Evolutionary conservation across 2,113 vertebrate genomes (phyloP), one percentile per base, ranked within the genome.

Genomic region (Pontoporia blainvillei): DNA sequence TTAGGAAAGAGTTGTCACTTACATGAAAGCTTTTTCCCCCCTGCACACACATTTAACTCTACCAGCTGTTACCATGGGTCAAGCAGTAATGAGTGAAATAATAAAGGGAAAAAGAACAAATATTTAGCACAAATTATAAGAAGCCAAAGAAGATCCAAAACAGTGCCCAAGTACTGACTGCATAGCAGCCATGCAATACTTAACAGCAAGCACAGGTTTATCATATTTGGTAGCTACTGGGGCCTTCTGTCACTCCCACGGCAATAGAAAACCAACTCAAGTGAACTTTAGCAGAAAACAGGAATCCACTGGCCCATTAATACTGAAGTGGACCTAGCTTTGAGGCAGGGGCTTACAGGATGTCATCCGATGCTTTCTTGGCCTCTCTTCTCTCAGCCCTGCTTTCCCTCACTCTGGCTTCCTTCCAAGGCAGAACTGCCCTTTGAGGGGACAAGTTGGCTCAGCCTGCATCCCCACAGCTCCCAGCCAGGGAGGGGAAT

Each of bases 111-210:
- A 64, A 66, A 76, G 44, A 20, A 39, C 44, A 66, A 21, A 29
- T 41, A 31, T 18, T 14, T 21, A 75, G 27, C 14, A 34, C 34
- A 46, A 94, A 82, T 62, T 17, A 14, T 8, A 15, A 91, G 75
- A 66, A 49, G 20, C 34, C 52, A 17, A 72, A 36, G 52, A 61
- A 34, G 61, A n/a, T 31, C 20, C 44, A 31, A 36, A 27, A 23
- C 17, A 34, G 18, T 13, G 29, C 2, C 57, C 31, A 21, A 10
- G 36, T 1, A 2, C 13, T 25, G 29, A 39, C 0, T 5, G 39
- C 1, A 4, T 0, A 27, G 27, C 81, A 29, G 18, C 3, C 27
- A 3, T 8, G 6, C 23, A 4, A 4, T 10, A 20, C 44, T 59
- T 13, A 20, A 44, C 39, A 31, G 44, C 54, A 11, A 8, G 66